Evolutionary conservation across 30 jellyfish, hydroid and myxozoan genomes (phyloP).

Genomic region (Nemopilema nomurai): DNA sequence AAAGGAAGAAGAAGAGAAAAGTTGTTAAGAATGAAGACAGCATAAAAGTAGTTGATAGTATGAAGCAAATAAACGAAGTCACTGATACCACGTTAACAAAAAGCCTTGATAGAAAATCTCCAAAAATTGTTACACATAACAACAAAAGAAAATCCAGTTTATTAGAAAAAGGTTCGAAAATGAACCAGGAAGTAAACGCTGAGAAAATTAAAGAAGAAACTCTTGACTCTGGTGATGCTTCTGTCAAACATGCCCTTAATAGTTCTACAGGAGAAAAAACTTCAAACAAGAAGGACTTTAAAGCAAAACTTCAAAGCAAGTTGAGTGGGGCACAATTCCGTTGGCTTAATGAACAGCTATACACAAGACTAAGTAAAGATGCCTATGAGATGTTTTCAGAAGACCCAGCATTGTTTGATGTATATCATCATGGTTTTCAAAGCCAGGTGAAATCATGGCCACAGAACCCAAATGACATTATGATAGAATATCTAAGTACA

Average conservation of each 20-base stretch:
- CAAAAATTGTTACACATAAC: not conserved
- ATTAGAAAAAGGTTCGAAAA: too few species aligned
- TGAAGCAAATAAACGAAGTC: not conserved
- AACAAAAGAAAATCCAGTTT: not conserved
- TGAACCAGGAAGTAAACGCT: not conserved
- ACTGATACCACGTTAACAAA: not conserved
- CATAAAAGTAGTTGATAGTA: not conserved
- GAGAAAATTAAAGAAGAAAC: not conserved
- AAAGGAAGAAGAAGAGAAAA: not conserved
- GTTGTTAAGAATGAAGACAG: not conserved
- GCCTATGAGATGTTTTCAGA: conserved; percentile 67
- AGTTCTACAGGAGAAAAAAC: not conserved
- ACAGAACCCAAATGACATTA: conserved; percentile 83
- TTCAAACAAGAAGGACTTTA: conserved; percentile 7
- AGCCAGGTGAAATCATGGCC: conserved; percentile 93
- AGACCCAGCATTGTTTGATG: conserved; percentile 75
- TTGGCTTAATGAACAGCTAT: conserved; percentile 87
- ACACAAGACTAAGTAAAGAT: conserved; percentile 69
- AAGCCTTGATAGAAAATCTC: not conserved
- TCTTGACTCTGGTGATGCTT: not conserved
- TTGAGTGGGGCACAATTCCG: conserved; percentile 91
- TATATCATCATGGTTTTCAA: conserved; percentile 86
- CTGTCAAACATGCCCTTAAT: not conserved
- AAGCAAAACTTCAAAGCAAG: conserved; percentile 54
- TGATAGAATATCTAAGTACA: conserved; percentile 51